Evolutionary conservation across 2,888 invertebrate species (phyloP), one percentile per base, ranked within the genome.

Genomic region (Lasioglossum malachurum): DNA sequence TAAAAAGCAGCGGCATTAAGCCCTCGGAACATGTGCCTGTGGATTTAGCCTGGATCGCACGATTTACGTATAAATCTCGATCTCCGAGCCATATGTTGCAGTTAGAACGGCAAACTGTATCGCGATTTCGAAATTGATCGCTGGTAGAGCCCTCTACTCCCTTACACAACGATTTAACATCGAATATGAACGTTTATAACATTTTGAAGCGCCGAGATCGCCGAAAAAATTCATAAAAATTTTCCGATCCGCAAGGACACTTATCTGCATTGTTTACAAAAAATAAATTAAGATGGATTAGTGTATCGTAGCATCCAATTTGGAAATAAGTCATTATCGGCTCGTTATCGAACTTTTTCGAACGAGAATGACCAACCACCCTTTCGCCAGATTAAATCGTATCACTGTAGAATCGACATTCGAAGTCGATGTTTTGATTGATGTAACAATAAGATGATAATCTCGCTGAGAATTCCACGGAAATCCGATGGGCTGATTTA

Each of bases 111-210:
- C 35, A 27, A 82, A 76, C 27, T 46, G 60, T 10, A 10, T n/a
- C 10, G 14, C 57, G 69, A 82, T 86, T 83, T 88, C 76, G 53
- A 75, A 78, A 80, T 38, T 79, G 78, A 85, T 89, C 83, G 83
- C 76, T 78, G 60, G 12, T 14, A 0, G 14, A 49, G 23, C 8
- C 74, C 75, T 14, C 75, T 74, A 41, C n/a, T 53, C 69, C 23
- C 8, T 23, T 23, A 23, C 23, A 23, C 8, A 10, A 53, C 53
- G 53, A 10, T 53, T 23, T 23, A 8, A 23, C 23, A 53, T 23
- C 23, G 3, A 53, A 53, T 10, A n/a, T 53, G n/a, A n/a, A 53
- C 4, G 0, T 23, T 10, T 53, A 23, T n/a, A 53, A n/a, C 23
- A 53, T 23, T 5, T 23, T 3, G 23, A 23, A 10, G 7, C 23